phyloP scores from a whole-genome alignment of 2,888 invertebrate genomes.

The Micoletzkya japonica region DNA sequence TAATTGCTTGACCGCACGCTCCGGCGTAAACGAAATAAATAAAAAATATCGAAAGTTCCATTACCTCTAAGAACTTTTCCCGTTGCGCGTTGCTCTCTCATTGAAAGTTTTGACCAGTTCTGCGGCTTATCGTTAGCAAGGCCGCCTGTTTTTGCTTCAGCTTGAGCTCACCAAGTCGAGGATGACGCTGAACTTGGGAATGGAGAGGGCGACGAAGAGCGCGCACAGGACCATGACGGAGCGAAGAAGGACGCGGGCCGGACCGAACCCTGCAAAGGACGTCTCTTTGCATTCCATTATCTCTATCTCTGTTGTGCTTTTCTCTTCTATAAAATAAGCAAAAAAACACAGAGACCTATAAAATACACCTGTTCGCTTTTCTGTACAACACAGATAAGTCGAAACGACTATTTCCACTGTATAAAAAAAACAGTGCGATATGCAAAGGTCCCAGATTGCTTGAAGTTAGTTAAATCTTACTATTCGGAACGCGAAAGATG shows the following conservation, averaged over 20 bases:
- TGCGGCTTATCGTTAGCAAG: too few species aligned
- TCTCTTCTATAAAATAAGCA: not conserved
- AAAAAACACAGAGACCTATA: not conserved
- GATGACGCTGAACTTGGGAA: constrained; percentile 43
- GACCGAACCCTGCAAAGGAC: constrained; percentile 40
- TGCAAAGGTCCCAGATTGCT: not conserved
- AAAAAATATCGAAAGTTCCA: too few species aligned
- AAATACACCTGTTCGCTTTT: too few species aligned
- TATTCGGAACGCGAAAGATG: constrained; percentile 39
- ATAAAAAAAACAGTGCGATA: not conserved
- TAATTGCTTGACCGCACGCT: not conserved
- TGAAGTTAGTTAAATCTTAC: constrained; percentile 26
- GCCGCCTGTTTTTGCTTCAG: not conserved
- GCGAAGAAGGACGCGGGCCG: constrained; percentile 38
- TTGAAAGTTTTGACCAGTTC: too few species aligned
- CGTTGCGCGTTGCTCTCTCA: too few species aligned
- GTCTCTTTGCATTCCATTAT: not conserved
- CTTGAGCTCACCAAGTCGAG: constrained; percentile 41
- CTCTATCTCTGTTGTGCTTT: not conserved
- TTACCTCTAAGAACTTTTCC: too few species aligned
- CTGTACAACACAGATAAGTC: not conserved
- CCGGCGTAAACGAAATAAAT: not conserved
- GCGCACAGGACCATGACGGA: constrained; percentile 33
- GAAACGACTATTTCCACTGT: not conserved
- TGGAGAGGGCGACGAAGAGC: constrained; percentile 38